Percentiles rank a stretch among this genome's conserved stretches.
Evolutionary conservation across 2,797 vertebrate species (phyloP).

Genomic region (Spea hammondii): DNA sequence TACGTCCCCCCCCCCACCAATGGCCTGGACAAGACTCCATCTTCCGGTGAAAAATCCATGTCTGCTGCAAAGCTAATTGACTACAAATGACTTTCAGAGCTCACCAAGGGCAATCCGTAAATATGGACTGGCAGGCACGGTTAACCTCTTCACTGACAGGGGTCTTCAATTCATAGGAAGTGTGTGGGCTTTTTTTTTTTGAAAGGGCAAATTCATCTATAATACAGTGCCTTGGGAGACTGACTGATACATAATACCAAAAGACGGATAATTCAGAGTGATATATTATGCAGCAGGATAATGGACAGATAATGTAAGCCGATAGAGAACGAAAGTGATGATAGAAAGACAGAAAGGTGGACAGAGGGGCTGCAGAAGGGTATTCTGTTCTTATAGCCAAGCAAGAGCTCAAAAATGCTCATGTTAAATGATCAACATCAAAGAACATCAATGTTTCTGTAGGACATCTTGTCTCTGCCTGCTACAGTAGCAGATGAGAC

Average conservation of each 20-base stretch:
- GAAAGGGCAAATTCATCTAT: background rate
- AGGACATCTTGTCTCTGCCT: too few species aligned
- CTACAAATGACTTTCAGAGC: constrained; percentile 49
- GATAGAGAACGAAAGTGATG: background rate
- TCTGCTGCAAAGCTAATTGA: constrained; percentile 43
- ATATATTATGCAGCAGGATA: constrained; percentile 20
- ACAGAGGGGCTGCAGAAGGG: background rate
- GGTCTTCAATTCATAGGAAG: background rate
- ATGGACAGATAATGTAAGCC: constrained; percentile 17
- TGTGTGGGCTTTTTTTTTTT: background rate
- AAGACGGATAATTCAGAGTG: constrained; percentile 1
- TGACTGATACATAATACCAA: constrained; percentile 8
- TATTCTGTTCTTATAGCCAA: too few species aligned
- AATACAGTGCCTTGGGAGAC: background rate
- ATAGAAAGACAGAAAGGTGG: constrained; percentile 3
- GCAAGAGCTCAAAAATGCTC: too few species aligned
- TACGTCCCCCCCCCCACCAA: background rate
- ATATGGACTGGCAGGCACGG: constrained; percentile 22
- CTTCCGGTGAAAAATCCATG: constrained; percentile 50
- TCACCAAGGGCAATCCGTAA: constrained; percentile 39
- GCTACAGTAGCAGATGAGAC: too few species aligned
- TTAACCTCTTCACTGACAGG: constrained; percentile 25
- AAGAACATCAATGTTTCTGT: too few species aligned
- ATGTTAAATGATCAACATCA: too few species aligned
- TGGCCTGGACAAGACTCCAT: background rate